Percentiles rank a stretch among this genome's conserved stretches.
These are phyloP conservation scores for Pseudochaenichthys georgianus DNA, from an alignment of 2,797 vertebrate species.

Conservation along the genomic window DNA sequence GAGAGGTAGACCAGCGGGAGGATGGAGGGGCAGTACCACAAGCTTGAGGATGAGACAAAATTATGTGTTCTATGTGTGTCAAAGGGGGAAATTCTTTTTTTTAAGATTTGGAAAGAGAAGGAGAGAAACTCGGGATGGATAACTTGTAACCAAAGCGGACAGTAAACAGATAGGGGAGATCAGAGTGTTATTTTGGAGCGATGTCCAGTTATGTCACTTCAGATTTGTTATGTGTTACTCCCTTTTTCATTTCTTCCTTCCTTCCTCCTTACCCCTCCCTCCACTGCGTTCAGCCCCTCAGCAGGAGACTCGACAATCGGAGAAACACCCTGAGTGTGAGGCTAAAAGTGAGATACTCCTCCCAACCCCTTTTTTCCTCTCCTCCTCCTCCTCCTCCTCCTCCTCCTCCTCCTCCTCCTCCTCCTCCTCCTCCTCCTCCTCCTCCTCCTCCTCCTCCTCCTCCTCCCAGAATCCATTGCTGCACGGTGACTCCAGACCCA, in stretches of 20 bases:
- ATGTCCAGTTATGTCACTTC: constrained; percentile 57
- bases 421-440: background rate
- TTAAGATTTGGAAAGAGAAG: too few species aligned
- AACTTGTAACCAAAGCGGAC: constrained; percentile 5
- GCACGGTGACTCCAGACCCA: constrained; percentile 16
- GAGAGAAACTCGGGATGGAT: too few species aligned
- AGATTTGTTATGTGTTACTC: constrained; percentile 59
- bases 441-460: background rate
- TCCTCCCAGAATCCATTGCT: constrained; percentile 13
- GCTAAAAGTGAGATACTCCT: constrained; percentile 6
- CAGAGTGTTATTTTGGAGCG: constrained; percentile 41
- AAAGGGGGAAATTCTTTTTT: background rate
- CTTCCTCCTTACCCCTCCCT: constrained; percentile 60
- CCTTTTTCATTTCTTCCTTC: constrained; percentile 31
- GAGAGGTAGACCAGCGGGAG: constrained; percentile 46
- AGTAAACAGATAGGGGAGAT: constrained; percentile 33
- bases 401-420: too few species aligned
- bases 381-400: constrained; percentile 6
- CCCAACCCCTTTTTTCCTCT: background rate
- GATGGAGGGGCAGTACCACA: constrained; percentile 29
- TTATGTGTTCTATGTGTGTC: background rate
- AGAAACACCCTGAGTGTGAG: background rate
- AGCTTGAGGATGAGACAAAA: constrained; percentile 17
- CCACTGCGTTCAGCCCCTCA: constrained; percentile 54
- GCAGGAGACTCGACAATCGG: constrained; percentile 32